Conservation (phyloP, 2,113 vertebrate species). For the Muntiacus muntjak region DNA sequence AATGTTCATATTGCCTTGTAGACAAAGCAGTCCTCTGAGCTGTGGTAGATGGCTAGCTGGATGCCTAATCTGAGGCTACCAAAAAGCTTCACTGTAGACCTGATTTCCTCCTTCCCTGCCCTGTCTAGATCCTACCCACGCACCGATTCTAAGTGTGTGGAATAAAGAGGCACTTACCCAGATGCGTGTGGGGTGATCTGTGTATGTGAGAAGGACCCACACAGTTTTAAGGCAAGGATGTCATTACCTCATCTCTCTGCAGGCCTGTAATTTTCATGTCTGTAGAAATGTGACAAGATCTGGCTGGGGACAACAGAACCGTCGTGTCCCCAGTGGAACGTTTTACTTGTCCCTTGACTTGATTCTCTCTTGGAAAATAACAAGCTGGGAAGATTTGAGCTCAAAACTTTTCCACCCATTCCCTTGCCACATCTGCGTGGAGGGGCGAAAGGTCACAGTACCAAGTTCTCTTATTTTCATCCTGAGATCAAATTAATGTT, state of each 20-base stretch:
- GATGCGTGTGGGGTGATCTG: rapidly evolving
- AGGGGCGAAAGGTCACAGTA: not conserved
- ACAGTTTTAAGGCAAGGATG: not conserved
- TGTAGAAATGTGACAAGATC: not conserved
- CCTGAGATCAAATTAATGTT: not conserved
- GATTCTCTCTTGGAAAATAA: not conserved
- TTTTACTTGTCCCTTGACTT: not conserved
- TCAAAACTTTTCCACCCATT: not conserved
- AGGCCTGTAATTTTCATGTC: not conserved
- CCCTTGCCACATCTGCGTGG: not conserved
- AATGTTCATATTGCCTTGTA: not conserved
- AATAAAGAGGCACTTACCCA: not conserved
- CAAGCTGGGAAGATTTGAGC: not conserved
- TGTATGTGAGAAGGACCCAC: not conserved
- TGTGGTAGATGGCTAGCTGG: not conserved
- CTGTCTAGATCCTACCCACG: rapidly evolving
- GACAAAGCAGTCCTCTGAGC: not conserved
- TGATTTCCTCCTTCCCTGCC: not conserved
- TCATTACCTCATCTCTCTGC: not conserved
- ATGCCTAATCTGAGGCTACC: not conserved
- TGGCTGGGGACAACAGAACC: too few species aligned
- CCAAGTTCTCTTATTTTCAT: not conserved
- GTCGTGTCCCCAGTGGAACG: not conserved
- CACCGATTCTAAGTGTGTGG: not conserved
- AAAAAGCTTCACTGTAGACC: not conserved